Base-by-base conservation (phyloP, 1,140 invertebrate genomes). In the Diorhabda sublineata region DNA sequence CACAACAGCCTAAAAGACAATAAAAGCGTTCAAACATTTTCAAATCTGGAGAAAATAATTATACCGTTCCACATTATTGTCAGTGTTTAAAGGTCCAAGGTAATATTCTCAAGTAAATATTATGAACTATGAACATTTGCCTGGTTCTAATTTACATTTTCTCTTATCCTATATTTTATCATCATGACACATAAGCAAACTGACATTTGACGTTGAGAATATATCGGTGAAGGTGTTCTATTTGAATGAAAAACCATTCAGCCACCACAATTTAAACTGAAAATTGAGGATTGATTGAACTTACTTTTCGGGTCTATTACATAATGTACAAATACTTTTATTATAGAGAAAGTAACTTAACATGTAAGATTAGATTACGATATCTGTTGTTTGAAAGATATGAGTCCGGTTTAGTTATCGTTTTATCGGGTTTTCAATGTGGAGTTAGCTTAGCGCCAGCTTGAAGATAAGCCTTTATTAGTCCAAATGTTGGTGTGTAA, bases 1-100 rank as follows among this genome's bases (percentile, higher is more conserved):
- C 93, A 82, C 94, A 97, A 82, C 95, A 97, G 82, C 92, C 94
- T 96, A 82, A 26, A 81, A 82, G 9, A 42, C 52, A 56, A 56
- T 5, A 52, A 41, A 3, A 64, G 47, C 9, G 56, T 64, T 11
- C n/a, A n/a, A 52, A 56, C 9, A 64, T 64, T 8, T 45, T 52
- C 5, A 2, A 41, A 8, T 64, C 56, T 26, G 9, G n/a, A 4
- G 56, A 26, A 57, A 64, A 6, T 64, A 64, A 64, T 60, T 43
- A 66, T 75, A 76, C 73, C 74, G 52, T 68, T 71, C 69, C 67
- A 75, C 74, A 76, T 76, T 8, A 9, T 45, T 56, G 26, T 3
- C 56, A 41, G 45, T 60, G 47, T 8, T 52, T 52, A 52, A 3
- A 42, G 11, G 58, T 60, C n/a, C 58, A 60, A 60, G 3, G 58